Conservation (phyloP, 1,140 invertebrate genomes). For the Sarcophaga peregrina region DNA sequence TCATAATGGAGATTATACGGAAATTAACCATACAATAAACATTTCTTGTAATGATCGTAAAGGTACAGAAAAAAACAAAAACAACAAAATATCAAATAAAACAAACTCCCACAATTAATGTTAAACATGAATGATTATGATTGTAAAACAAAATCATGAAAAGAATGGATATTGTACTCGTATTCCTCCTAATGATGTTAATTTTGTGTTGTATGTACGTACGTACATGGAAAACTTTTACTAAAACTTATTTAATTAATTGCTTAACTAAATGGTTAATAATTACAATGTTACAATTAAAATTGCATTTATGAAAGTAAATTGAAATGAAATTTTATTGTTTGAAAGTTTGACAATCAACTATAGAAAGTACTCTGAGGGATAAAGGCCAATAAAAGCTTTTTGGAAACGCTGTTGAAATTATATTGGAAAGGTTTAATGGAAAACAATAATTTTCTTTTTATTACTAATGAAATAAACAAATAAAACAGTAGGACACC, state of each 20-base stretch:
- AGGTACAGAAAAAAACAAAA: too few relatives aligned
- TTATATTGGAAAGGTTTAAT: not conserved
- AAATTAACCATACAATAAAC: slow-evolving; percentile 34
- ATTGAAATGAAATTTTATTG: not conserved
- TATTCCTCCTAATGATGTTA: too few relatives aligned
- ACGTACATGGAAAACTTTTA: too few relatives aligned
- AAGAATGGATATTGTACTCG: too few relatives aligned
- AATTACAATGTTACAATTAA: not conserved
- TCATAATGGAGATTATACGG: not conserved
- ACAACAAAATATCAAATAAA: not conserved
- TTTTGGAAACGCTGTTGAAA: not conserved
- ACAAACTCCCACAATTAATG: slow-evolving; percentile 27
- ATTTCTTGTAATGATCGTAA: slow-evolving; percentile 20
- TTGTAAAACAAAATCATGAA: too few relatives aligned
- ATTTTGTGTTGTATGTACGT: too few relatives aligned
- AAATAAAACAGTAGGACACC: not conserved
- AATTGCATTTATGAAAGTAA: not conserved
- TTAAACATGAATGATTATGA: not conserved
- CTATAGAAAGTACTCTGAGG: not conserved
- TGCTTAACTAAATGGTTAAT: too few relatives aligned
- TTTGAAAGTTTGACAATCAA: not conserved
- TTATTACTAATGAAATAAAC: not conserved
- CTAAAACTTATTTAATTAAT: too few relatives aligned
- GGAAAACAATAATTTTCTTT: not conserved
- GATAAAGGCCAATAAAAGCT: not conserved